Evolutionary conservation across 2,113 vertebrate genomes (phyloP).

Genomic region (Physeter macrocephalus): DNA sequence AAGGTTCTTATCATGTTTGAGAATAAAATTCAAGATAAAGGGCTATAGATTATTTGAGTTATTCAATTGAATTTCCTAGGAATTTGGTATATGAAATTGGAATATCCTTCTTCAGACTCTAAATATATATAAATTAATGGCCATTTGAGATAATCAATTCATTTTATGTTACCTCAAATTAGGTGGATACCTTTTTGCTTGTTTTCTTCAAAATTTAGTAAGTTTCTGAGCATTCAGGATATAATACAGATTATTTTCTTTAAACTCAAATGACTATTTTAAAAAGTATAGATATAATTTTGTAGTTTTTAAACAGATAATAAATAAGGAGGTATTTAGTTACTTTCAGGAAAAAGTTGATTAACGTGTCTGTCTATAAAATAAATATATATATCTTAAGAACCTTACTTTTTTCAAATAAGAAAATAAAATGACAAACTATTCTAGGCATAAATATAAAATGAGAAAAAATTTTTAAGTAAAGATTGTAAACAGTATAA

Average conservation of each 20-base stretch:
- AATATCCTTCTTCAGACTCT: neutral
- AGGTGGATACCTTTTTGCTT: neutral
- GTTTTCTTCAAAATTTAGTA: neutral
- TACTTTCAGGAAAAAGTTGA: neutral
- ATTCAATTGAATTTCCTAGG: neutral
- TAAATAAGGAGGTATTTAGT: neutral
- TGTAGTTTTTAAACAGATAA: neutral
- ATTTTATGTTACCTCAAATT: neutral
- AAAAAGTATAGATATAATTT: neutral
- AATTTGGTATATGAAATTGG: neutral
- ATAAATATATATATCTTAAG: neutral
- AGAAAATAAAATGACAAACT: neutral
- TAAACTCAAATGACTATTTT: neutral
- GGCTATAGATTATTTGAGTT: neutral
- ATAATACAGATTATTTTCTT: neutral
- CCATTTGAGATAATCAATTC: neutral
- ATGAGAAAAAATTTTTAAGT: neutral
- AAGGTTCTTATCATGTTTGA: neutral
- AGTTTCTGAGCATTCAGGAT: neutral
- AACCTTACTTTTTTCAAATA: neutral
- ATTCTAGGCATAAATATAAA: neutral
- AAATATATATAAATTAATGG: neutral
- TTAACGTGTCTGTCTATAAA: neutral
- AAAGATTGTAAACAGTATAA: neutral
- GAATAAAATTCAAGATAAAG: neutral